Conservation (phyloP, 2,888 invertebrate species). For the Oscheius sp. region DNA sequence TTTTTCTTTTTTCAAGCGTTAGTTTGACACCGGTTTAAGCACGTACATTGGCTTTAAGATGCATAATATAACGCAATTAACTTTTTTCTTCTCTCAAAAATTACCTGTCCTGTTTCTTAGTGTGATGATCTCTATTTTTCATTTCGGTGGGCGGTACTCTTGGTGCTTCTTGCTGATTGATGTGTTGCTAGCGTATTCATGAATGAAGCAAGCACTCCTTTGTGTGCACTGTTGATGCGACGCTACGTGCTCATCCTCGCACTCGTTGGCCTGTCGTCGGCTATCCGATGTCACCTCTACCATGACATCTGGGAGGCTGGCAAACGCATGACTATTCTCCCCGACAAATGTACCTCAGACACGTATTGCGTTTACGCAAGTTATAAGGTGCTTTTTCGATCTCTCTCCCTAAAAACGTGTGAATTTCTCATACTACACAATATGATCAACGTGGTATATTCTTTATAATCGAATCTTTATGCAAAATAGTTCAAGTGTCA, state of each 20-base stretch:
- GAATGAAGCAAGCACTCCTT: constrained; percentile 33
- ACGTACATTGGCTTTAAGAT: constrained; percentile 29
- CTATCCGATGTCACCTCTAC: constrained; percentile 49
- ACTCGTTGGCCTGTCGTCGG: constrained; percentile 22
- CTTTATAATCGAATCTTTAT: too few species aligned
- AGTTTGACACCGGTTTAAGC: constrained; percentile 19
- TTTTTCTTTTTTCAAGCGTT: constrained; percentile 18
- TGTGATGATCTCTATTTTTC: constrained; percentile 26
- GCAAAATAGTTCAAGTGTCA: too few species aligned
- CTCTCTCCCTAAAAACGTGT: constrained; percentile 13
- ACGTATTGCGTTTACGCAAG: constrained; percentile 42
- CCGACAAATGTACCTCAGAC: constrained; percentile 43
- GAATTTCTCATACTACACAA: constrained; percentile 8
- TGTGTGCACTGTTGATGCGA: constrained; percentile 24
- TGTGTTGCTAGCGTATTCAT: constrained; percentile 37
- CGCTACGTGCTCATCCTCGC: constrained; percentile 28
- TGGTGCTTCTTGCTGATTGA: constrained; percentile 31
- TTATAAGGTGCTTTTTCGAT: constrained; percentile 31
- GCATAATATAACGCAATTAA: constrained; percentile 32
- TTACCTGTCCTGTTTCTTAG: constrained; percentile 18
- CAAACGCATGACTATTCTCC: constrained; percentile 46
- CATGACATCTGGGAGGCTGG: constrained; percentile 55
- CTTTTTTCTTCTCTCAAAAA: neutral
- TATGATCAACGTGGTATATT: constrained; percentile 9
- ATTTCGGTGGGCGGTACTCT: constrained; percentile 29